Conservation (phyloP, 2,797 vertebrate genomes). For the Gobio occitaniae region DNA sequence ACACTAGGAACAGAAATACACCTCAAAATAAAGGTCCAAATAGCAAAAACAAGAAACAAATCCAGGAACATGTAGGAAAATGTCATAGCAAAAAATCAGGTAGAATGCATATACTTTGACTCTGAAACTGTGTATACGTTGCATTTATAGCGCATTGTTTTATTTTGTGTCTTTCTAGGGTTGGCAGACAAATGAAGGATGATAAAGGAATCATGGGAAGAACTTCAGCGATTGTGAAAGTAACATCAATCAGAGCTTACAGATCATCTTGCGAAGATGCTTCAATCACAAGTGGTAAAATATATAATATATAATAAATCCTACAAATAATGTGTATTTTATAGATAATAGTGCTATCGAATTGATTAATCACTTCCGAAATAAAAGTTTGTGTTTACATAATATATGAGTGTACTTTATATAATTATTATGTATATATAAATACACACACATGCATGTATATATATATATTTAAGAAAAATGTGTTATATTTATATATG, state of each 20-base stretch:
- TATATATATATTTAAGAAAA: too few species aligned
- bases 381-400: too few species aligned
- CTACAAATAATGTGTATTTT: not conserved
- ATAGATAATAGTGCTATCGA: too few species aligned
- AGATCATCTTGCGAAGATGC: not conserved
- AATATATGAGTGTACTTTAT: too few species aligned
- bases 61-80: not conserved
- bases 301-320: not conserved
- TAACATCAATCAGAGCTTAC: not conserved
- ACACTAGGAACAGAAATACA: not conserved
- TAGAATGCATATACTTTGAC: not conserved
- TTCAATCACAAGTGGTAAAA: conserved; percentile 2
- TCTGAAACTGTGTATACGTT: not conserved
- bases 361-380: too few species aligned
- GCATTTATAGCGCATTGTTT: not conserved
- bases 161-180: not conserved
- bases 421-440: too few species aligned
- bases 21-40: not conserved
- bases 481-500: too few species aligned
- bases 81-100: not conserved
- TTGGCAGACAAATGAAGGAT: not conserved
- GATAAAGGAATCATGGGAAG: conserved; percentile 18
- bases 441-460: too few species aligned
- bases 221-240: not conserved
- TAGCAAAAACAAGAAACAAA: not conserved